Evolutionary conservation across 1,140 invertebrate genomes (phyloP).

Genomic region (Asbolus verrucosus): DNA sequence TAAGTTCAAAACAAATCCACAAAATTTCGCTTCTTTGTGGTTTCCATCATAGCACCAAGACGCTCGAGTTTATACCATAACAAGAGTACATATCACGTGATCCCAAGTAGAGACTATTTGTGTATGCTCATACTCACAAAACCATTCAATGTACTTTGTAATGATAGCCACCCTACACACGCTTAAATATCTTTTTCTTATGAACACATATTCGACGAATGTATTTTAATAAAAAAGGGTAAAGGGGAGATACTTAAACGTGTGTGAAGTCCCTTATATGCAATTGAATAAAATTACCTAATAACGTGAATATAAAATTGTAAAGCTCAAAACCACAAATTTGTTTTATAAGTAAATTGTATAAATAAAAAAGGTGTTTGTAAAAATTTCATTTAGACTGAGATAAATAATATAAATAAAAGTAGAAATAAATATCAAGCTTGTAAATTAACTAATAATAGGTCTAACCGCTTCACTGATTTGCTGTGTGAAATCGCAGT

Average conservation of each 20-base stretch:
- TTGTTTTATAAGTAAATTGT: slow-evolving; percentile 21
- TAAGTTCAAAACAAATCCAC: too few relatives aligned
- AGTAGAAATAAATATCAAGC: slow-evolving; percentile 47
- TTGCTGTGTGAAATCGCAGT: slow-evolving; percentile 57
- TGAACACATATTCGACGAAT: slow-evolving; percentile 23
- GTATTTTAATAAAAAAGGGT: slow-evolving; percentile 5
- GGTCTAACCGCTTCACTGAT: slow-evolving; percentile 43
- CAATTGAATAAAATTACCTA: slow-evolving; percentile 1
- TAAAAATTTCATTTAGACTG: slow-evolving; percentile 28
- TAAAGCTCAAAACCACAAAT: slow-evolving; percentile 25
- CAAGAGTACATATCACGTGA: not conserved
- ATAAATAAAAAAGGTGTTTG: slow-evolving; percentile 1
- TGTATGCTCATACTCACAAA: too few relatives aligned
- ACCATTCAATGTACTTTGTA: not conserved
- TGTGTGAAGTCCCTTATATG: not conserved
- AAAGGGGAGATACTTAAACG: slow-evolving; percentile 13
- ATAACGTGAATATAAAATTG: not conserved
- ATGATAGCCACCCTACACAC: not conserved
- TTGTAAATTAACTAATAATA: slow-evolving; percentile 53
- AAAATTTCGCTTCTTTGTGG: too few relatives aligned
- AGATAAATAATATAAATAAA: slow-evolving; percentile 32
- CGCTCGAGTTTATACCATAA: not conserved
- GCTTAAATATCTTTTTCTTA: slow-evolving; percentile 4
- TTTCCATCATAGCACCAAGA: not conserved
- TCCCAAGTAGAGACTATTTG: too few relatives aligned